Conservation (phyloP, 1,140 invertebrate species). For the Trinorchestia longiramus region DNA sequence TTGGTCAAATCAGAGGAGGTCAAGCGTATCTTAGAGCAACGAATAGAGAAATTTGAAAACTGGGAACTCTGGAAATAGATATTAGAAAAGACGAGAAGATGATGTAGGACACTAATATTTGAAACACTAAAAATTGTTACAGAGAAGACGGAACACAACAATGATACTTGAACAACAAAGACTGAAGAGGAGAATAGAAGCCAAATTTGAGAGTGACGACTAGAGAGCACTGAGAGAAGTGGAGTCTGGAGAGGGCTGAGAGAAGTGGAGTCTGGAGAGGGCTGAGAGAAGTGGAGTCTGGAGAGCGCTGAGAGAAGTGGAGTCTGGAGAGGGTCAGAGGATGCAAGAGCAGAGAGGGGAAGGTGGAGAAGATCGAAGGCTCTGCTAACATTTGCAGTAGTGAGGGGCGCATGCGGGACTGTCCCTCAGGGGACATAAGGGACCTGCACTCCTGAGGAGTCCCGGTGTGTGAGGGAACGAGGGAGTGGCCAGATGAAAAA, state of each 20-base stretch:
- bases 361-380: background rate
- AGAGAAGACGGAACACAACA: background rate
- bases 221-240: too few species aligned
- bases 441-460: background rate
- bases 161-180: background rate
- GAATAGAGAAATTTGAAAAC: background rate
- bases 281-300: background rate
- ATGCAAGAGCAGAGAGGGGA: background rate
- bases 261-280: background rate
- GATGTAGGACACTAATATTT: background rate
- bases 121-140: background rate
- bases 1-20: too few species aligned
- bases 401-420: background rate
- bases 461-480: background rate
- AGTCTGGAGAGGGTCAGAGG: background rate
- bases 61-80: background rate
- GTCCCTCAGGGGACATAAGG: background rate
- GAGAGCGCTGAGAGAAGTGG: background rate
- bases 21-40: too few species aligned
- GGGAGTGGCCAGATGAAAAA: background rate
- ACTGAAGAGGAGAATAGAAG: background rate
- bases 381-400: background rate
- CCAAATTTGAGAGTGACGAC: too few species aligned
- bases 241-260: too few species aligned
- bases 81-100: background rate